Base-by-base conservation (phyloP, 2,797 vertebrate genomes). In the Enteromius argenteus region DNA sequence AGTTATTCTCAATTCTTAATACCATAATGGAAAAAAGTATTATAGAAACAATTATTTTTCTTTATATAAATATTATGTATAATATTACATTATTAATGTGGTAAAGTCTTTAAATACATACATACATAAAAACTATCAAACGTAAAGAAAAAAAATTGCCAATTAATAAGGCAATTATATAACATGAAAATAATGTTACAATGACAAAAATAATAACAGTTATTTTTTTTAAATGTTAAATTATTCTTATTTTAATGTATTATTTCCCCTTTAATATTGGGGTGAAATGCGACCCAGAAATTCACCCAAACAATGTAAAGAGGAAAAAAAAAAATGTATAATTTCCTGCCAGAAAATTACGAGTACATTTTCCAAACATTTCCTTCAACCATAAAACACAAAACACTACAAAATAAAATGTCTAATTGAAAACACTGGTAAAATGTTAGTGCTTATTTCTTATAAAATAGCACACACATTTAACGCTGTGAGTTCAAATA, bases 211-310 rank as follows among this genome's bases (percentile, higher is more conserved):
- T 64, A 17, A 17, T 64, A 64, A 64, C 7, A 2, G 14, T 64
- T 0, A 17, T 35, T 35, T 51, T 62, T 30, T 7, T 15, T 6
- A 30, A 30, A 30, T 15, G 23, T 2, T 1, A 35, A 17, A 66
- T 19, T 35, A 8, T 66, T 7, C 21, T 42, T 4, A 67, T 37
- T 67, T 19, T 15, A 64, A 8, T 21, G 9, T 37, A 67, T 67
- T 35, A 1, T 19, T 17, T n/a, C 67, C 0, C 67, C 21, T 39
- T 17, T 46, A 44, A 32, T 49, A 17, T 51, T 30, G 4, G 44
- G 15, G 8, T 75, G 72, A 56, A 75, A 56, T 75, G 17, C 37
- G 49, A 56, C 15, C 37, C 3, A 85, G 3, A 74, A 21, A 58
- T 35, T 13, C 9, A 73, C 39, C 68, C 14, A 72, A 5, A 49